Conservation (phyloP, 1,140 invertebrate species). For the Dendroctonus valens region DNA sequence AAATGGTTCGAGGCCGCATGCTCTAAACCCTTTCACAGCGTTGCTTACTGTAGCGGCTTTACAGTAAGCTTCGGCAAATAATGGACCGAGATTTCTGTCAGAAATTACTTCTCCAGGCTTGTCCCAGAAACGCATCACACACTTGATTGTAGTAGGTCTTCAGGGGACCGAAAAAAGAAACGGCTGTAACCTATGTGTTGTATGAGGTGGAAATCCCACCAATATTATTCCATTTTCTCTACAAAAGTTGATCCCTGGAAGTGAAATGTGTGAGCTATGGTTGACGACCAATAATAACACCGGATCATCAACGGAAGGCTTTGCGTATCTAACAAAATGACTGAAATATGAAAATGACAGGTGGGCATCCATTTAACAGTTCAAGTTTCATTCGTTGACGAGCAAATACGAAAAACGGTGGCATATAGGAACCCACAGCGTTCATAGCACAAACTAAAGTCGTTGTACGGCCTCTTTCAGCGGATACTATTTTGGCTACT, state of each 20-base stretch:
- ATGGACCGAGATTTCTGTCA: too few species aligned
- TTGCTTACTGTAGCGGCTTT: too few species aligned
- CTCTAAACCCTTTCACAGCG: too few species aligned
- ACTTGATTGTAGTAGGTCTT: constrained; percentile 42
- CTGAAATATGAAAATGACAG: constrained; percentile 49
- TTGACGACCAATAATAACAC: constrained; percentile 52
- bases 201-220: constrained; percentile 48
- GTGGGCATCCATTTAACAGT: constrained; percentile 42
- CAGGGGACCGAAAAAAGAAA: constrained; percentile 47
- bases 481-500: constrained; percentile 15
- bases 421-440: constrained; percentile 43
- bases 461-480: constrained; percentile 43
- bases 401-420: constrained; percentile 49
- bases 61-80: too few species aligned
- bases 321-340: constrained; percentile 46
- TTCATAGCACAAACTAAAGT: constrained; percentile 44
- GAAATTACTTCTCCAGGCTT: constrained; percentile 14
- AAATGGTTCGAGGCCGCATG: too few species aligned
- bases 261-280: constrained; percentile 46
- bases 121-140: constrained; percentile 3
- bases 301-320: constrained; percentile 42
- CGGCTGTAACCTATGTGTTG: constrained; percentile 48
- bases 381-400: constrained; percentile 45
- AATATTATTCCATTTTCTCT: constrained; percentile 46
- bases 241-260: constrained; percentile 37